phyloP scores from a whole-genome alignment of 2,888 invertebrate species.

The Anthrax anthrax region DNA sequence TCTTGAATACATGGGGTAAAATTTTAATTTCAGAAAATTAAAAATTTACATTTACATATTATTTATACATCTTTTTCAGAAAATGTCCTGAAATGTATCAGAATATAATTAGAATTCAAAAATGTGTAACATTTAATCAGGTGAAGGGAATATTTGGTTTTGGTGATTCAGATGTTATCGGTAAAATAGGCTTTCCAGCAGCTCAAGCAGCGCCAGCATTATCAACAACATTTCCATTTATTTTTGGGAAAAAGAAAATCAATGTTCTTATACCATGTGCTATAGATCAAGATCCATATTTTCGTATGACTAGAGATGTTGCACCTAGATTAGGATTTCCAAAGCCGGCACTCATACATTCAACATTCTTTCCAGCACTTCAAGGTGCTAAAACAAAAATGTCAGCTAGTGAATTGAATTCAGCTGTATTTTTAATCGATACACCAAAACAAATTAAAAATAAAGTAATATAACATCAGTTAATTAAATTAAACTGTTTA shows the following conservation, averaged over 20 bases:
- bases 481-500: background rate
- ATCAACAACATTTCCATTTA: conserved; percentile 77
- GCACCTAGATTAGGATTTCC: conserved; percentile 76
- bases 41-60: conserved; percentile 1
- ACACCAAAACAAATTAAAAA: conserved; percentile 90
- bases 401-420: conserved; percentile 90
- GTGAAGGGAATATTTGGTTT: conserved; percentile 98
- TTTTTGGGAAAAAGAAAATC: conserved; percentile 63
- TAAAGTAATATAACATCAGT: conserved; percentile 69
- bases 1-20: conserved; percentile 82
- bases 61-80: conserved; percentile 37
- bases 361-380: conserved; percentile 81
- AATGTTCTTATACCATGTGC: conserved; percentile 84
- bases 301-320: conserved; percentile 97
- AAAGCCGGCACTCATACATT: conserved; percentile 79
- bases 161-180: conserved; percentile 87
- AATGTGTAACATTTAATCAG: conserved; percentile 93
- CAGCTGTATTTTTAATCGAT: conserved; percentile 91
- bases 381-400: conserved; percentile 97
- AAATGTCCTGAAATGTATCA: conserved; percentile 82
- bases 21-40: background rate
- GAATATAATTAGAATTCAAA: conserved; percentile 84
- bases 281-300: conserved; percentile 99
- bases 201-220: conserved; percentile 92
- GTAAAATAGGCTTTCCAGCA: conserved; percentile 93